Evolutionary conservation across 2,888 invertebrate species (phyloP).

Genomic region (Melanostoma mellinum): DNA sequence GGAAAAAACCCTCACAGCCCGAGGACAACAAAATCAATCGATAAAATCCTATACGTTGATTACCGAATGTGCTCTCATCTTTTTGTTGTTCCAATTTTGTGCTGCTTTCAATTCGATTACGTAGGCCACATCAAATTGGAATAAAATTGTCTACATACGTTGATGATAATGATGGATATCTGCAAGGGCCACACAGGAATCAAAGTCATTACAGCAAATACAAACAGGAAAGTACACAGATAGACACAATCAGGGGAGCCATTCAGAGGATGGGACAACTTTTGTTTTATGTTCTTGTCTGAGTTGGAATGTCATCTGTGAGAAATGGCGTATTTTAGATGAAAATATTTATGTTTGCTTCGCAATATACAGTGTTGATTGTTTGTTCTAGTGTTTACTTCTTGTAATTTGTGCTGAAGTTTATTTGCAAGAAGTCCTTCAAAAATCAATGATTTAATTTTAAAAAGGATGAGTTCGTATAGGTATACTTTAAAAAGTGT

Average conservation of each 20-base stretch:
- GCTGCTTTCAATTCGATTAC: conserved; percentile 24
- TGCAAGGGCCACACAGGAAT: conserved; percentile 6
- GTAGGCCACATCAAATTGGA: conserved; percentile 15
- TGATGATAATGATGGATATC: conserved; percentile 55
- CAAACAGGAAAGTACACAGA: background rate
- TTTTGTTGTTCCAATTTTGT: conserved; percentile 10
- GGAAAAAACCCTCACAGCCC: too few species aligned
- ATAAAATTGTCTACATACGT: conserved; percentile 50
- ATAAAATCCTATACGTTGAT: conserved; percentile 37
- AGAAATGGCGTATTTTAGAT: background rate
- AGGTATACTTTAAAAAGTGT: too few species aligned
- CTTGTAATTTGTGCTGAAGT: too few species aligned
- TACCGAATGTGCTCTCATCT: conserved; percentile 20
- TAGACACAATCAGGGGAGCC: conserved; percentile 8
- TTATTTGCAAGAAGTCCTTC: too few species aligned
- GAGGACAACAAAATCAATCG: background rate
- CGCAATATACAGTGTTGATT: too few species aligned
- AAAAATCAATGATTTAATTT: too few species aligned
- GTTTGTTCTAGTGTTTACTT: too few species aligned
- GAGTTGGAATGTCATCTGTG: background rate
- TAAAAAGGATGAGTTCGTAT: too few species aligned
- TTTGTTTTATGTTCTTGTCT: background rate
- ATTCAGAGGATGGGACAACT: conserved; percentile 27
- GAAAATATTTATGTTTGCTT: background rate
- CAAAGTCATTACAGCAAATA: conserved; percentile 23